These are phyloP conservation scores for Drosophila algonquin DNA, from an alignment of 2,888 invertebrate species.

Conservation along the genomic window DNA sequence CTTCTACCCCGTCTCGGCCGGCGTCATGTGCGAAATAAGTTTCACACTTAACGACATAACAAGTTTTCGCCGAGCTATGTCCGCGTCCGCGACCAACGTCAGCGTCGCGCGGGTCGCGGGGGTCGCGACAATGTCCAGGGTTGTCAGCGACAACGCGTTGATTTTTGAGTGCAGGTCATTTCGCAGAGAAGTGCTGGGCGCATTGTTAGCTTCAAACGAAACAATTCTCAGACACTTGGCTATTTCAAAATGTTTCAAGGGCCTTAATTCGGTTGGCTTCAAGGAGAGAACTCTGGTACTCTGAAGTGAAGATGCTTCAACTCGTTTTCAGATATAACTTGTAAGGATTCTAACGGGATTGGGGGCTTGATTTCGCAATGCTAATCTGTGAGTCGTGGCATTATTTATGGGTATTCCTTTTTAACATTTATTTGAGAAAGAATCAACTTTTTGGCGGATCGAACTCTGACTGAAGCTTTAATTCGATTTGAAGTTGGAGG, in stretches of 20 bases:
- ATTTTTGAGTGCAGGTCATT: slow-evolving; percentile 64
- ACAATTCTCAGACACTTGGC: slow-evolving; percentile 34
- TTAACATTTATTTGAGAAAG: too few relatives aligned
- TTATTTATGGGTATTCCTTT: not conserved
- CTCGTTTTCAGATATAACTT: slow-evolving; percentile 17
- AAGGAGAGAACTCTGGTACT: slow-evolving; percentile 12
- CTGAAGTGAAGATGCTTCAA: slow-evolving; percentile 8
- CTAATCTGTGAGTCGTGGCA: not conserved
- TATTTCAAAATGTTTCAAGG: slow-evolving; percentile 24
- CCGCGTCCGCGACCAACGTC: not conserved
- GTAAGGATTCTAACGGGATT: slow-evolving; percentile 1
- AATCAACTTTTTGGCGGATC: too few relatives aligned
- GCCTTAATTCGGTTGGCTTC: slow-evolving; percentile 22
- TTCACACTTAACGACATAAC: slow-evolving; percentile 80
- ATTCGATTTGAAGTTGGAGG: fast-evolving
- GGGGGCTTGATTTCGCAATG: not conserved
- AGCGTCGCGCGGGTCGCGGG: not conserved
- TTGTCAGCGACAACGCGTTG: slow-evolving; percentile 55
- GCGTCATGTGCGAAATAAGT: slow-evolving; percentile 79
- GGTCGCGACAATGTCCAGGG: slow-evolving; percentile 58
- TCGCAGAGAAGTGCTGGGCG: slow-evolving; percentile 45
- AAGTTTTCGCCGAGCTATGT: slow-evolving; percentile 68
- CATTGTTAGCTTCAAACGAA: slow-evolving; percentile 44
- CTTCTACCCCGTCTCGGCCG: slow-evolving; percentile 1
- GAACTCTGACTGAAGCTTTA: not conserved